Percentiles rank a stretch among this genome's conserved stretches.
Evolutionary conservation across 2,797 vertebrate genomes (phyloP).

Genomic region (Amblyraja radiata): DNA sequence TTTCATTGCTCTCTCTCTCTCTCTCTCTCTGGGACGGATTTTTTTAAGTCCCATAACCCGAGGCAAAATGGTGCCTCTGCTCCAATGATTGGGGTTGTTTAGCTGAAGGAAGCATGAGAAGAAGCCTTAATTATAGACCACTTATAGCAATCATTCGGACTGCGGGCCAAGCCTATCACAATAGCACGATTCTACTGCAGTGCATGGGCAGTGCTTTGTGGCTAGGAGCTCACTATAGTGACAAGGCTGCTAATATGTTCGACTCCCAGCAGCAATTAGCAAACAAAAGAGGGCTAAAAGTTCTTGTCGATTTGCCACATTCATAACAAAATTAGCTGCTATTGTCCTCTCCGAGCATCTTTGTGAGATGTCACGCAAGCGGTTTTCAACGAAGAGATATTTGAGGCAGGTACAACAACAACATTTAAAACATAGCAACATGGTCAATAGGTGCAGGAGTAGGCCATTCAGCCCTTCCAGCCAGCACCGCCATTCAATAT

Average conservation of each 20-base stretch:
- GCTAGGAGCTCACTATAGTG: neutral
- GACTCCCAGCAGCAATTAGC: neutral
- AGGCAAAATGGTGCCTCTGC: neutral
- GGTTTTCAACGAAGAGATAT: neutral
- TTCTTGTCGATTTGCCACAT: neutral
- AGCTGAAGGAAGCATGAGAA: neutral
- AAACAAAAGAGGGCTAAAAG: neutral
- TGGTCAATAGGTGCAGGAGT: too few relatives aligned
- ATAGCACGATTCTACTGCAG: neutral
- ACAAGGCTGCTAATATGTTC: neutral
- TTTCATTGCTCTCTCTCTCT: neutral
- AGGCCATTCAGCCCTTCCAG: too few relatives aligned
- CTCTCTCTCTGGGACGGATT: neutral
- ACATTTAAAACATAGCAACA: too few relatives aligned
- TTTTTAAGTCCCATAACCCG: neutral
- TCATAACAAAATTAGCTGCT: neutral
- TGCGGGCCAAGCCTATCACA: neutral
- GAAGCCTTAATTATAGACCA: neutral
- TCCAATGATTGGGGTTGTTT: neutral
- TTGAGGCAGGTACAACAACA: too few relatives aligned
- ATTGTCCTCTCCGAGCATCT: neutral
- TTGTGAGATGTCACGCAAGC: neutral
- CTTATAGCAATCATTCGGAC: neutral
- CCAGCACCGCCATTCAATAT: too few relatives aligned
- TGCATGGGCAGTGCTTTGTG: neutral